Evolutionary conservation across 2,113 vertebrate genomes (phyloP).

Genomic region (Hyaena hyaena): DNA sequence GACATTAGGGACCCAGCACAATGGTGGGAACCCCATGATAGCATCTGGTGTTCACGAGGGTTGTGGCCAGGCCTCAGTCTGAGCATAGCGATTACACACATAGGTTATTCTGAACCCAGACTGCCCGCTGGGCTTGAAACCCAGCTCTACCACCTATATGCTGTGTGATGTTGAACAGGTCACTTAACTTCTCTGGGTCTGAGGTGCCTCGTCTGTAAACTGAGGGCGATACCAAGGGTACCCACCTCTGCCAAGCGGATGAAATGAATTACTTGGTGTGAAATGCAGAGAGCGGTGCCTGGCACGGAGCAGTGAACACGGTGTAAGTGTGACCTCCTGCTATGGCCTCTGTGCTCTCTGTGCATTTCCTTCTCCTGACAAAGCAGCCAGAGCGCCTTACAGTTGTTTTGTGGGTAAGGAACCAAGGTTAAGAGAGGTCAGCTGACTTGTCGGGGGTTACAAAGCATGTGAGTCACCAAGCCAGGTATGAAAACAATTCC

Average conservation of each 20-base stretch:
- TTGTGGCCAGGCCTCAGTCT: no score
- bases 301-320: background rate
- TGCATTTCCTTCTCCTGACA: background rate
- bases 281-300: background rate
- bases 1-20: background rate
- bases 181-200: background rate
- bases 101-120: background rate
- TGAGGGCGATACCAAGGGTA: background rate
- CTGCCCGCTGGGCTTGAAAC: background rate
- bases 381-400: background rate
- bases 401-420: background rate
- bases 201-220: background rate
- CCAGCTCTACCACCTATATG: background rate
- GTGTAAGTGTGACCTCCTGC: background rate
- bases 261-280: background rate
- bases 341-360: background rate
- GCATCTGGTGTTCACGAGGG: background rate
- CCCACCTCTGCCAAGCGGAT: background rate
- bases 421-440: background rate
- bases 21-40: rapidly evolving
- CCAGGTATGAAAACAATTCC: background rate
- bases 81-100: background rate
- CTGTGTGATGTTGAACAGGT: background rate
- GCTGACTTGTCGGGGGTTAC: background rate
- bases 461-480: background rate